Evolutionary conservation across 1,140 invertebrate species (phyloP), one percentile per base, ranked within the genome.

Genomic region (Hypothenemus hampei): DNA sequence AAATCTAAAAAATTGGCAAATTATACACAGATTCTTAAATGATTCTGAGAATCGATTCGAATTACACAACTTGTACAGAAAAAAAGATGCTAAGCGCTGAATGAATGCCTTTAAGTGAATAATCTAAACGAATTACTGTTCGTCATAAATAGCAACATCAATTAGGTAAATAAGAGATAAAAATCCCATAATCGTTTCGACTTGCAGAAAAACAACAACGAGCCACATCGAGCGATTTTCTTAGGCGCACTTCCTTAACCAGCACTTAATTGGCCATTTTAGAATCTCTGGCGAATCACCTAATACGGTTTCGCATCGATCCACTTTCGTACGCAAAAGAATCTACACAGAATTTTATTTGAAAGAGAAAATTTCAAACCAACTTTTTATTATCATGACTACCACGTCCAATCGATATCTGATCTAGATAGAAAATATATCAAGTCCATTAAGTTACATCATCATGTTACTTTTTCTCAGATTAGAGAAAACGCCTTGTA

Each of bases 81-180:
- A n/a, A n/a, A n/a, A n/a, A n/a, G n/a, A n/a, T n/a, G n/a, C n/a
- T n/a, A n/a, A n/a, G n/a, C n/a, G n/a, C n/a, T n/a, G n/a, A n/a
- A n/a, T n/a, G n/a, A n/a, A n/a, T n/a, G n/a, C n/a, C 26, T 13
- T 31, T 8, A 31, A 8, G 10, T 31, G 26, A 31, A 31, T 31
- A 31, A 8, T 11, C 13, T 31, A 31, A 31, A 31, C 13, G 13
- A 43, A 43, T 43, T 43, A 33, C n/a, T 16, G 16, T 43, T 52
- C 18, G 49, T 52, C 49, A 52, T 52, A 52, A 52, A 41, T 33
- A 52, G 49, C 39, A 43, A 52, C 49, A 52, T 55, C 52, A 55
- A 53, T 55, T 55, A 55, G 52, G 52, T 55, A 55, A 55, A 55
- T 55, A 55, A 55, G 52, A 40, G 29, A 55, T 55, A 55, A 55